A percentile compares a stretch with the other conserved stretches of the same genome.
Evolutionary conservation across 2,888 invertebrate species (phyloP).

Genomic region (Cancer borealis): DNA sequence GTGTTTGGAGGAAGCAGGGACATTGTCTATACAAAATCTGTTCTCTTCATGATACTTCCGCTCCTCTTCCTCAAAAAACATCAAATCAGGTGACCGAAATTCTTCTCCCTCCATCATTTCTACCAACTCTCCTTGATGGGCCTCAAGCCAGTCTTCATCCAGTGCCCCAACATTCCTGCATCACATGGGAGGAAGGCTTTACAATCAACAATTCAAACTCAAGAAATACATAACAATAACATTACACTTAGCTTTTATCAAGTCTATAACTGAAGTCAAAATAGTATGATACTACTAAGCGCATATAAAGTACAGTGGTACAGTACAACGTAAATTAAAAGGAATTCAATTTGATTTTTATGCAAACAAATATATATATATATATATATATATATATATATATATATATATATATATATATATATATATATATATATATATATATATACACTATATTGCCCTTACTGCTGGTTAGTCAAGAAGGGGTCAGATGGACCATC

Average conservation of each 20-base stretch:
- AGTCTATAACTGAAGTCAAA: too few relatives aligned
- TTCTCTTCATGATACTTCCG: neutral
- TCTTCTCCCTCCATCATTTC: conserved; percentile 48
- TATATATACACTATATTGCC: neutral
- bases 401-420: too few relatives aligned
- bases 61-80: conserved; percentile 58
- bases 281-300: too few relatives aligned
- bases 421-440: neutral
- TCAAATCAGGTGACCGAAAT: conserved; percentile 35
- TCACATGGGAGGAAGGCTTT: neutral
- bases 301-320: neutral
- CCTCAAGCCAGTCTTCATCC: conserved; percentile 52
- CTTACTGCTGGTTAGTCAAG: conserved; percentile 25
- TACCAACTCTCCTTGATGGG: conserved; percentile 53
- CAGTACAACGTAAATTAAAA: neutral
- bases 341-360: neutral
- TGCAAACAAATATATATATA: neutral
- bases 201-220: neutral
- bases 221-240: neutral
- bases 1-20: neutral
- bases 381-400: too few relatives aligned
- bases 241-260: too few relatives aligned
- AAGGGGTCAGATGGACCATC: neutral
- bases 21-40: conserved; percentile 44
- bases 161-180: neutral